Percentiles rank a stretch among this genome's conserved stretches.
Evolutionary conservation across 2,113 vertebrate species (phyloP).

Genomic region (Speoplatyrhinus poulsoni): DNA sequence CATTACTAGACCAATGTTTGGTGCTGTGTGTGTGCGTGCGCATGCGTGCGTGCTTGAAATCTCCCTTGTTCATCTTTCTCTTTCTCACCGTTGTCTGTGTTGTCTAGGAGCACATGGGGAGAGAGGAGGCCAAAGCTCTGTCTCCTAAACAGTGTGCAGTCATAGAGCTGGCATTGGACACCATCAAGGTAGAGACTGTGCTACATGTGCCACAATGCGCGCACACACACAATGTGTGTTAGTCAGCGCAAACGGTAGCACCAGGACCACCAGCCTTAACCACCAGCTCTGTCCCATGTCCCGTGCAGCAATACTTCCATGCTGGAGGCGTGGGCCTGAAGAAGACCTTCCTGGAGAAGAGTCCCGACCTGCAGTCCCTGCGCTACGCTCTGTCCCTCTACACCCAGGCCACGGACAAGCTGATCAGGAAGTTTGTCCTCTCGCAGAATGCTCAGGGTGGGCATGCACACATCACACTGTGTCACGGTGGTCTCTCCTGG

Average conservation of each 20-base stretch:
- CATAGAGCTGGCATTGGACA: slow-evolving; percentile 93
- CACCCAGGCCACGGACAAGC: slow-evolving; percentile 95
- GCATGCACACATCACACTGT: slow-evolving; percentile 2
- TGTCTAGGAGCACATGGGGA: slow-evolving; percentile 93
- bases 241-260: neutral
- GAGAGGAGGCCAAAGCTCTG: slow-evolving; percentile 94
- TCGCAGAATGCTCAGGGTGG: slow-evolving; percentile 89
- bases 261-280: neutral
- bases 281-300: neutral
- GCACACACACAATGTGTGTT: neutral
- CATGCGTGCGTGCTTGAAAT: neutral
- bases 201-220: neutral
- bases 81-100: neutral
- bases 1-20: neutral
- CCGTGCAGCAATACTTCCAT: slow-evolving; percentile 94
- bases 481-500: neutral
- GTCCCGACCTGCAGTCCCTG: slow-evolving; percentile 92
- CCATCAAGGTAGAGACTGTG: slow-evolving; percentile 86
- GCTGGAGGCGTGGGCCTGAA: slow-evolving; percentile 93
- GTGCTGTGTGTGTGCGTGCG: neutral
- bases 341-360: slow-evolving; percentile 97
- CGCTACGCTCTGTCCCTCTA: slow-evolving; percentile 95
- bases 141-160: slow-evolving; percentile 94
- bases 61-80: too few relatives aligned
- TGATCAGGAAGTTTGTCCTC: slow-evolving; percentile 96